Conservation (phyloP, 2,113 vertebrate species). For the Brevimyrus niger region DNA sequence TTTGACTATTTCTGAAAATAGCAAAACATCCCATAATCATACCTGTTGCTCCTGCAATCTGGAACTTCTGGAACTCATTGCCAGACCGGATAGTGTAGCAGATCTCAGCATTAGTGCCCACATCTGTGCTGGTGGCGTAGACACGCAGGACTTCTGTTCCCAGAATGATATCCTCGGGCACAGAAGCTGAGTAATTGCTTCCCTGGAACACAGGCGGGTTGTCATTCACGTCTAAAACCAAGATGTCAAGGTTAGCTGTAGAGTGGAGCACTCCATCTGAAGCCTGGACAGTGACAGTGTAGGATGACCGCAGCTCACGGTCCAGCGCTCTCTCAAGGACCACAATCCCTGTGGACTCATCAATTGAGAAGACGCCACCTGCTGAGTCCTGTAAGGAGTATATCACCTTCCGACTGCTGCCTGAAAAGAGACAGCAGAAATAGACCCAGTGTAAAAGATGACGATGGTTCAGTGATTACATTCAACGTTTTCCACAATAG, state of each 20-base stretch:
- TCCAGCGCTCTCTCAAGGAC: slow-evolving; percentile 81
- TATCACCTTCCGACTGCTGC: slow-evolving; percentile 75
- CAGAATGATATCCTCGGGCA: slow-evolving; percentile 80
- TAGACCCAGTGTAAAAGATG: not conserved
- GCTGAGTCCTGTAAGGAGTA: slow-evolving; percentile 80
- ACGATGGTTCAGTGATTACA: not conserved
- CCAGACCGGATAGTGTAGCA: slow-evolving; percentile 79
- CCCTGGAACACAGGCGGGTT: slow-evolving; percentile 92
- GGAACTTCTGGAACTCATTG: slow-evolving; percentile 85
- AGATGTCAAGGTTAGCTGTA: slow-evolving; percentile 73
- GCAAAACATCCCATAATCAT: not conserved
- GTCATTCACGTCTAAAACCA: slow-evolving; percentile 92
- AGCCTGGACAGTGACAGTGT: slow-evolving; percentile 75
- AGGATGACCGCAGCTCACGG: slow-evolving; percentile 75
- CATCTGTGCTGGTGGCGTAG: slow-evolving; percentile 86
- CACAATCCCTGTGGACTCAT: slow-evolving; percentile 76
- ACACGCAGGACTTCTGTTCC: slow-evolving; percentile 78
- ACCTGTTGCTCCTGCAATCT: slow-evolving; percentile 73
- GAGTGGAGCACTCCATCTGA: slow-evolving; percentile 74
- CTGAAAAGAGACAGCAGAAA: slow-evolving; percentile 49
- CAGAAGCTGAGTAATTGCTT: slow-evolving; percentile 76
- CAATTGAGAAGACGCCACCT: slow-evolving; percentile 78
- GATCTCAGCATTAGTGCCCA: slow-evolving; percentile 87
- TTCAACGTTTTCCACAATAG: not conserved
- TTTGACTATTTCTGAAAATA: not conserved